Evolutionary conservation across 2,888 invertebrate genomes (phyloP).

Genomic region (Latheticus oryzae): DNA sequence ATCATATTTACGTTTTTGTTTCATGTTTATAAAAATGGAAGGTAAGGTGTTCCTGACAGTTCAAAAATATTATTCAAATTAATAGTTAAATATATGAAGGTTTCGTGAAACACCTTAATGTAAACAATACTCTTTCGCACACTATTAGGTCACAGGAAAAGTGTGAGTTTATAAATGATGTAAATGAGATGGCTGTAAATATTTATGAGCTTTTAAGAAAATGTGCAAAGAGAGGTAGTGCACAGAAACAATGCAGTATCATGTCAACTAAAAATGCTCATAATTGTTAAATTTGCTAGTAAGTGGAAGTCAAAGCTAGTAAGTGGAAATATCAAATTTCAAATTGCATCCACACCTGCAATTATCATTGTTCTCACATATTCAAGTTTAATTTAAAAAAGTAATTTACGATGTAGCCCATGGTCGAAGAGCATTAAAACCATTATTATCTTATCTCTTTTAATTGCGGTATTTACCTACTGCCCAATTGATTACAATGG

Average conservation of each 20-base stretch:
- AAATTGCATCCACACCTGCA: no score
- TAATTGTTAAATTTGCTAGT: no score
- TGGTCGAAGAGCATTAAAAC: slow-evolving; percentile 31
- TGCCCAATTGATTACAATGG: slow-evolving; percentile 31
- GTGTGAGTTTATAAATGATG: slow-evolving; percentile 12
- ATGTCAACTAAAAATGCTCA: neutral
- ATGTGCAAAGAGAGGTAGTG: slow-evolving; percentile 9
- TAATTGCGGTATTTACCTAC: slow-evolving; percentile 21
- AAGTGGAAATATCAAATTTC: no score
- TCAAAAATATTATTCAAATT: no score
- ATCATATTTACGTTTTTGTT: no score
- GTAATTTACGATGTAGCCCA: slow-evolving; percentile 38
- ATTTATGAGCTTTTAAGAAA: slow-evolving; percentile 17
- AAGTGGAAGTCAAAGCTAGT: no score
- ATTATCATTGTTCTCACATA: slow-evolving; percentile 16
- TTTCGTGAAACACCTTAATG: slow-evolving; percentile 11
- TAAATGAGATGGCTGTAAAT: slow-evolving; percentile 21
- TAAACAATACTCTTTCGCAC: slow-evolving; percentile 20
- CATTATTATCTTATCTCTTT: slow-evolving; percentile 30
- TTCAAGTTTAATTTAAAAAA: slow-evolving; percentile 13
- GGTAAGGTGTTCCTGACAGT: no score
- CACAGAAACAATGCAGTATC: slow-evolving; percentile 6
- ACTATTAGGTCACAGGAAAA: slow-evolving; percentile 29
- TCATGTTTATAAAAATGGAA: no score
- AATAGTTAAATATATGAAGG: no score